A percentile compares a stretch with the other conserved stretches of the same genome.
Evolutionary conservation across 1,140 invertebrate genomes (phyloP).

Genomic region (Drosophila pruinosa): DNA sequence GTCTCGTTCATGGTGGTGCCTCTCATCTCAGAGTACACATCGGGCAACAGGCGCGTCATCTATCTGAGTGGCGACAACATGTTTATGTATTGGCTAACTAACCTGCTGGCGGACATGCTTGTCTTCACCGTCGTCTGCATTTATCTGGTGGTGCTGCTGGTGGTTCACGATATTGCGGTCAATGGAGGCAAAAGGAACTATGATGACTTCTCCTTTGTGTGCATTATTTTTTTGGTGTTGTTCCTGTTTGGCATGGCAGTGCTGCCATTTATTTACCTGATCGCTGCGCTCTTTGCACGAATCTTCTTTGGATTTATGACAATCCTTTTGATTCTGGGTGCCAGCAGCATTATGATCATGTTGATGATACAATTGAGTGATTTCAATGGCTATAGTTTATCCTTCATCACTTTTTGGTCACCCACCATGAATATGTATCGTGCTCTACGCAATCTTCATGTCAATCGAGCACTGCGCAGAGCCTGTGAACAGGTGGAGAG

Average conservation of each 20-base stretch:
- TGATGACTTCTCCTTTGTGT: neutral
- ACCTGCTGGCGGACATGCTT: neutral
- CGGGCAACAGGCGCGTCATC: neutral
- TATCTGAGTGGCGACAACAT: neutral
- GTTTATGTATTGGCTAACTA: neutral
- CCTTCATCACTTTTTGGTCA: neutral
- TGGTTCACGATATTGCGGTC: neutral
- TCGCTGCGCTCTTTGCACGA: neutral
- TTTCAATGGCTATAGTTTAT: neutral
- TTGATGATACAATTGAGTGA: neutral
- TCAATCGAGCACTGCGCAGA: neutral
- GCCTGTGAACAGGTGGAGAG: neutral
- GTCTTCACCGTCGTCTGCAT: neutral
- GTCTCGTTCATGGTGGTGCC: neutral
- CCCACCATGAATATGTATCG: neutral
- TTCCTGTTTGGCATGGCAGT: neutral
- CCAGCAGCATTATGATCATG: neutral
- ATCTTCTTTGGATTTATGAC: neutral
- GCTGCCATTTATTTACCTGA: slow-evolving; percentile 9
- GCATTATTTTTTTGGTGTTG: neutral
- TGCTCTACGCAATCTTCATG: neutral
- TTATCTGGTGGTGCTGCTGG: neutral
- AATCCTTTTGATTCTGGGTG: neutral
- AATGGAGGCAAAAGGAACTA: neutral
- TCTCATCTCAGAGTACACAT: neutral